phyloP scores from a whole-genome alignment of 2,888 invertebrate species.

The Hemithea aestivaria region DNA sequence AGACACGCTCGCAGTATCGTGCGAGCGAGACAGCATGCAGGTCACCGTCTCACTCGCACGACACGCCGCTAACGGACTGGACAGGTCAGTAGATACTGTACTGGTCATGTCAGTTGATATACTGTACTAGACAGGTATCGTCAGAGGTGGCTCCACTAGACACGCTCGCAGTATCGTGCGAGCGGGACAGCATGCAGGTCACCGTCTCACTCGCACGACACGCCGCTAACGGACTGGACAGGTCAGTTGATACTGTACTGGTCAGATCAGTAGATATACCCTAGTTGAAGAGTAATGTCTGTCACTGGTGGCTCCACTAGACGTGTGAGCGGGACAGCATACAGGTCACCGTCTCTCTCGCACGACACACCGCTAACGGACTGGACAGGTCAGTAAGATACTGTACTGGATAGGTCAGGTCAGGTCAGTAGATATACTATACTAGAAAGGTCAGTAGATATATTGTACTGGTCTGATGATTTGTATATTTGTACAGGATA shows the following conservation, averaged over 20 bases:
- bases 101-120: too few relatives aligned
- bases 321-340: constrained; percentile 73
- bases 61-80: constrained; percentile 9
- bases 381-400: constrained; percentile 18
- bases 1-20: constrained; percentile 64
- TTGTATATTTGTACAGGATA: too few relatives aligned
- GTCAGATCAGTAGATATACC: too few relatives aligned
- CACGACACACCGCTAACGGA: constrained; percentile 23
- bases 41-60: constrained; percentile 63
- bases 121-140: too few relatives aligned
- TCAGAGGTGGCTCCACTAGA: constrained; percentile 54
- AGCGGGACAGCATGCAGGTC: constrained; percentile 72
- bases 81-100: constrained; percentile 15
- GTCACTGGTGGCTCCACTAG: constrained; percentile 52
- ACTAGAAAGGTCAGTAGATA: background rate
- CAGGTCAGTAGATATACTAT: too few relatives aligned
- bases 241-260: constrained; percentile 12
- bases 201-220: constrained; percentile 57
- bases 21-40: constrained; percentile 73
- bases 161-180: constrained; percentile 65
- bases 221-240: constrained; percentile 11
- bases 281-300: constrained; percentile 22
- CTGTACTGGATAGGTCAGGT: too few relatives aligned
- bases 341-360: constrained; percentile 68
- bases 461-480: too few relatives aligned